phyloP scores from a whole-genome alignment of 64 coral and sea anemone genomes.

The Montipora capricornis region DNA sequence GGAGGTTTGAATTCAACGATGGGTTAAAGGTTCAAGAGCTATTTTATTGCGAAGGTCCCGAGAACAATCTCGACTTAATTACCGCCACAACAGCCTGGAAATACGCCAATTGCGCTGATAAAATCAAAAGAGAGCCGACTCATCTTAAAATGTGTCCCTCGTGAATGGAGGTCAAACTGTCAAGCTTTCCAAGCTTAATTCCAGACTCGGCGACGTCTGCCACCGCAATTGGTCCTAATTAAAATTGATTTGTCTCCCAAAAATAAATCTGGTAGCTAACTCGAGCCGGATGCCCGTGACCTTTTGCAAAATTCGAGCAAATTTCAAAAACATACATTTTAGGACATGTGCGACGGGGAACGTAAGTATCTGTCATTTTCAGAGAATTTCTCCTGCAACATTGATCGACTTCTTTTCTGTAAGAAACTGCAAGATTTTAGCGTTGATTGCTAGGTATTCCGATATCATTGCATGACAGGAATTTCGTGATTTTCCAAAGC shows the following conservation, averaged over 20 bases:
- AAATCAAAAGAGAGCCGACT: constrained; percentile 23
- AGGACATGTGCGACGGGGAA: neutral
- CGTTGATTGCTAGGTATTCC: neutral
- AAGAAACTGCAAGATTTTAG: neutral
- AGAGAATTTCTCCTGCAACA: neutral
- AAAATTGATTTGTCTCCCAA: constrained; percentile 36
- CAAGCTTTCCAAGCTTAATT: neutral
- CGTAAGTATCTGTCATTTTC: neutral
- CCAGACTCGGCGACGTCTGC: constrained; percentile 20
- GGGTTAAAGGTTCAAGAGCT: constrained; percentile 39
- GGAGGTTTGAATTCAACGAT: neutral
- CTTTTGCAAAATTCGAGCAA: constrained; percentile 16
- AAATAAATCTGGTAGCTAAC: constrained; percentile 32
- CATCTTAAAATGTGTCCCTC: neutral
- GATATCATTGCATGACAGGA: neutral
- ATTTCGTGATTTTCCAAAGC: neutral
- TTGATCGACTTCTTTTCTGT: neutral
- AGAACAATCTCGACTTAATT: constrained; percentile 58
- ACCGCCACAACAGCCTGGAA: neutral
- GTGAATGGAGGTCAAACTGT: constrained; percentile 12
- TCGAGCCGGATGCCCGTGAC: constrained; percentile 19
- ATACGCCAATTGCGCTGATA: neutral
- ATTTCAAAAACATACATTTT: neutral
- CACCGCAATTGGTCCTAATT: neutral
- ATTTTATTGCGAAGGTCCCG: neutral